Base-by-base conservation (phyloP, 2,113 vertebrate genomes). In the Etheostoma spectabile region DNA sequence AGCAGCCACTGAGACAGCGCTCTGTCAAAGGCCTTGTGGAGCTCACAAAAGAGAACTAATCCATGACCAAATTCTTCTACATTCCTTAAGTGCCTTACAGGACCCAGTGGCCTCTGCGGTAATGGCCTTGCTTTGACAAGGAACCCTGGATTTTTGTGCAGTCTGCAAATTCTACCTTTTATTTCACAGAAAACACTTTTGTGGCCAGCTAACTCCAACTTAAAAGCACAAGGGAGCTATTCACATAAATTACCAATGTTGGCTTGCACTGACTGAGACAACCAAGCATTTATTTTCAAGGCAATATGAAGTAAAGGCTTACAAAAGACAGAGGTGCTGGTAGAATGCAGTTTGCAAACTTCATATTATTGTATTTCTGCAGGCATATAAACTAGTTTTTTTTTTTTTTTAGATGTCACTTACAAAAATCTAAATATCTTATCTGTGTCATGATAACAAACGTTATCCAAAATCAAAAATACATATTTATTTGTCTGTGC, bases 21-120 rank as follows among this genome's bases (percentile, higher is more conserved):
- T 30, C 52, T 77, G 87, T 86, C 79, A 85, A 74, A 74, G 52
- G 59, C 24, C 75, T 45, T 53, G 72, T 72, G 70, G 68, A 68
- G 67, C 70, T 81, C 22, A 89, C 82, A 88, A 90, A 88, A 49
- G 66, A 57, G 87, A 87, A 83, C 82, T 87, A 87, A 92, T 90
- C 86, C 83, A 83, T 73, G 72, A 84, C 84, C 70, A 77, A 86
- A 88, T 81, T 75, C 80, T 84, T 80, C 73, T 66, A 52, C 90
- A 93, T 92, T 92, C 91, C 86, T 89, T 6, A 51, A 71, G 90
- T 77, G 77, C 82, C 81, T 66, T 15, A 84, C 86, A 78, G 71
- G 75, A 83, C 78, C 83, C 55, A 42, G 78, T 42, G 83, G 79
- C 79, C 18, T 21, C 64, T 72, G 79, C 3, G 62, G 82, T 74